A percentile compares a stretch with the other conserved stretches of the same genome.
Conservation (phyloP, 2,113 vertebrate genomes). For the Condylura cristata region DNA sequence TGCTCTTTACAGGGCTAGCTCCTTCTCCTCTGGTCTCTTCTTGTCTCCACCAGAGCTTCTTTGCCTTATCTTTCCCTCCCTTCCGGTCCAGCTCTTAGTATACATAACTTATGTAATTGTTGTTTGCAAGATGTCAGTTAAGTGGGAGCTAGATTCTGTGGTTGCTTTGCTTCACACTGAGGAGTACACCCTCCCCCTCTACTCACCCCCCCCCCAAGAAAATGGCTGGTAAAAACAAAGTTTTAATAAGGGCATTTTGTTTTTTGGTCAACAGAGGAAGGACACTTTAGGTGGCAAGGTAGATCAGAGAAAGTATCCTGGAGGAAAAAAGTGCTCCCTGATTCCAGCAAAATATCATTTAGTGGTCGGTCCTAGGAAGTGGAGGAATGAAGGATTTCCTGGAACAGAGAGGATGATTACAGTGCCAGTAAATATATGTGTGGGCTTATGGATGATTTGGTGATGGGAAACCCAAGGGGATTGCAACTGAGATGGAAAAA, state of each 20-base stretch:
- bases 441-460: too few relatives aligned
- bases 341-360: neutral
- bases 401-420: neutral
- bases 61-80: neutral
- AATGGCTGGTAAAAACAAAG: neutral
- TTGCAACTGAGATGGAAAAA: too few relatives aligned
- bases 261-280: neutral
- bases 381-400: neutral
- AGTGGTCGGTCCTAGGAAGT: neutral
- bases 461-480: too few relatives aligned
- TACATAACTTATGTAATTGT: neutral
- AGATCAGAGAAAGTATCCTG: neutral
- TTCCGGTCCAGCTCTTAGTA: neutral
- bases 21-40: neutral
- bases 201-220: accelerated
- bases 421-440: too few relatives aligned
- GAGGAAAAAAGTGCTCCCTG: neutral
- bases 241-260: neutral
- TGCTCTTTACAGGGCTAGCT: neutral
- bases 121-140: neutral
- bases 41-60: neutral
- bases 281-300: neutral
- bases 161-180: neutral
- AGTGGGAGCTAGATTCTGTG: neutral
- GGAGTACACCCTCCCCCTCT: accelerated